phyloP scores from a whole-genome alignment of 2,113 vertebrate genomes.

The Toxotes jaculatrix region DNA sequence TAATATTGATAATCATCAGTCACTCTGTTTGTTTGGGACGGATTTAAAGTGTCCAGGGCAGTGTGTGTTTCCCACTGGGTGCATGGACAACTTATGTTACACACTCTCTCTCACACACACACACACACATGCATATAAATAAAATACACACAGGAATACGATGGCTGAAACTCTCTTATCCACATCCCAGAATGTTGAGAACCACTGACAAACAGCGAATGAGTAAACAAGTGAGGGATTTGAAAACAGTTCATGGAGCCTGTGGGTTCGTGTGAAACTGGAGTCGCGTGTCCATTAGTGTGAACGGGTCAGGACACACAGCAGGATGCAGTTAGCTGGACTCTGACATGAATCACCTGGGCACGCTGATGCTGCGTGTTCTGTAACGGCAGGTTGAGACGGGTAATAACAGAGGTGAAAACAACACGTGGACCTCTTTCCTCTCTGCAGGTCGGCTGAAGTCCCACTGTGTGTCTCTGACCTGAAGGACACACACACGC shows the following conservation, averaged over 20 bases:
- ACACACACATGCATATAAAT: too few relatives aligned
- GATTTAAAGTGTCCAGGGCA: neutral
- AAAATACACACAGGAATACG: too few relatives aligned
- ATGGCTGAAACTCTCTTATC: too few relatives aligned
- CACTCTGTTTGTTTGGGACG: neutral
- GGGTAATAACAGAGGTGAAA: conserved; percentile 42
- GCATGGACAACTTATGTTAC: too few relatives aligned
- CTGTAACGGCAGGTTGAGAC: conserved; percentile 1
- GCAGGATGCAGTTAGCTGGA: conserved; percentile 17
- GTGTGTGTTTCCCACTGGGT: too few relatives aligned
- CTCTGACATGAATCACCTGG: neutral
- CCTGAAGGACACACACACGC: conserved; percentile 18
- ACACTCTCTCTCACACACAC: too few relatives aligned
- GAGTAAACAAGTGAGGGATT: too few relatives aligned
- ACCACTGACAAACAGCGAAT: too few relatives aligned
- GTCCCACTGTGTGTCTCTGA: conserved; percentile 3
- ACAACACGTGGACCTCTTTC: conserved; percentile 6
- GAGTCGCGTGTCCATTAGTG: conserved; percentile 6
- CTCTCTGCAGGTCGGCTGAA: neutral
- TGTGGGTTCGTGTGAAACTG: too few relatives aligned
- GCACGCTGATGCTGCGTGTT: too few relatives aligned
- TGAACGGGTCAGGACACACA: conserved; percentile 19
- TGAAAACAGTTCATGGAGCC: too few relatives aligned
- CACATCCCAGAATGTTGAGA: too few relatives aligned
- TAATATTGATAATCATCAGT: neutral